These are phyloP conservation scores for Synaphobranchus kaupii DNA, from an alignment of 2,797 vertebrate genomes.

Conservation along the genomic window DNA sequence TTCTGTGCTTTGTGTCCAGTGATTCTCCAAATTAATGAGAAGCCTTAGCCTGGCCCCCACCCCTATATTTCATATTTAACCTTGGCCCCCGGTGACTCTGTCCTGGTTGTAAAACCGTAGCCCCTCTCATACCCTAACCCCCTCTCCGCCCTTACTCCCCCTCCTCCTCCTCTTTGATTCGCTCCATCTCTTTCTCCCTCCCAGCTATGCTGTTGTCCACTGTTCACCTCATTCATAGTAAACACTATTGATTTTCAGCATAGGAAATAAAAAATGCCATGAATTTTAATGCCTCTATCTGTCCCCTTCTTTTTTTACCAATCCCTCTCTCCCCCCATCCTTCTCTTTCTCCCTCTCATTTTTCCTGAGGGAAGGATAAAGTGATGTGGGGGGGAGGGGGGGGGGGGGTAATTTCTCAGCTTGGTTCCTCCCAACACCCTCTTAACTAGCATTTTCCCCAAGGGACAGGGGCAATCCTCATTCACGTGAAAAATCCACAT, in stretches of 20 bases:
- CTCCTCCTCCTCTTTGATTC: constrained; percentile 24
- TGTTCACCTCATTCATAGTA: constrained; percentile 83
- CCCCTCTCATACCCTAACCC: constrained; percentile 36
- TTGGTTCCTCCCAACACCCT: constrained; percentile 62
- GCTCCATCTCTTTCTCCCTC: constrained; percentile 37
- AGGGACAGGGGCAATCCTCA: constrained; percentile 27
- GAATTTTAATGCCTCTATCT: constrained; percentile 82
- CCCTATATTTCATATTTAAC: constrained; percentile 68
- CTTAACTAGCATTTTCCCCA: constrained; percentile 33
- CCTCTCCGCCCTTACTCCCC: constrained; percentile 38
- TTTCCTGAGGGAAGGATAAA: constrained; percentile 78
- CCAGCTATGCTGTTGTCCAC: constrained; percentile 75
- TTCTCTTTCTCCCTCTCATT: constrained; percentile 53
- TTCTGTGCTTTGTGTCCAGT: not conserved
- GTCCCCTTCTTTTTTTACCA: constrained; percentile 76
- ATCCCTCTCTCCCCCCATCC: constrained; percentile 53
- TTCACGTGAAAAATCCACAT: constrained; percentile 23
- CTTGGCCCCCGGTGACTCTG: constrained; percentile 77
- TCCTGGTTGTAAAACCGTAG: constrained; percentile 70
- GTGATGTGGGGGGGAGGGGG: constrained; percentile 63
- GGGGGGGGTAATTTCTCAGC: constrained; percentile 70
- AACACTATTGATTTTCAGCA: constrained; percentile 85
- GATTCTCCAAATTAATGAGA: not conserved
- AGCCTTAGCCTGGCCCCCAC: constrained; percentile 42
- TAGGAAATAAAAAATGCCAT: constrained; percentile 77